These are phyloP conservation scores for Toxotes lorentzi DNA, from an alignment of 2,797 vertebrate species.

Conservation along the genomic window DNA sequence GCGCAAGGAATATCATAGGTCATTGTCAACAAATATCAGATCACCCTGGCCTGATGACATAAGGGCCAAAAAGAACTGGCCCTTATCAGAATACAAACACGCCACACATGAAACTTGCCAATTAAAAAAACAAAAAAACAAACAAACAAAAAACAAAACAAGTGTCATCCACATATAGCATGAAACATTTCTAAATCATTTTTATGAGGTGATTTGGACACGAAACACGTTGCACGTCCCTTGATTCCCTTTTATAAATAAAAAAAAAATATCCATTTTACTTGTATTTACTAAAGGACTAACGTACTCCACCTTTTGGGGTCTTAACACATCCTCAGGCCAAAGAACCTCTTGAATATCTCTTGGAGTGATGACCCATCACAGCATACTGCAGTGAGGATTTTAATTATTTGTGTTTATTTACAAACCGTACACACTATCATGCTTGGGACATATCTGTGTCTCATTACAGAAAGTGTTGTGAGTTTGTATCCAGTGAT, in stretches of 20 bases:
- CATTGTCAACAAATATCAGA: background rate
- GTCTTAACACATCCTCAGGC: background rate
- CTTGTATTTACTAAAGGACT: background rate
- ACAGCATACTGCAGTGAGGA: background rate
- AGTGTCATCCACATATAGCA: background rate
- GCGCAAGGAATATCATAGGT: background rate
- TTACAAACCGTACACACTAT: background rate
- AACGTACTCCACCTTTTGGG: background rate
- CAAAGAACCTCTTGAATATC: background rate
- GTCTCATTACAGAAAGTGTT: background rate
- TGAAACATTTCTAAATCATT: background rate
- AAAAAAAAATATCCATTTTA: background rate
- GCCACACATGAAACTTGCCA: background rate
- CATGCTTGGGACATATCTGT: background rate
- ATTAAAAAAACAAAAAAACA: background rate
- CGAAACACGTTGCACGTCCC: background rate
- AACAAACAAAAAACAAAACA: too few species aligned
- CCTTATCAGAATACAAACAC: background rate
- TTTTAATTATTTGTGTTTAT: background rate
- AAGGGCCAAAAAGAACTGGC: background rate
- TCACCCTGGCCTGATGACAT: slow-evolving; percentile 13
- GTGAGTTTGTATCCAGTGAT: slow-evolving; percentile 13
- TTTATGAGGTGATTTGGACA: background rate
- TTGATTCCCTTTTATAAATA: slow-evolving; percentile 21
- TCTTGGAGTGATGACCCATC: background rate